These are phyloP conservation scores for Cancer borealis DNA, from an alignment of 2,888 invertebrate species.

Conservation along the genomic window DNA sequence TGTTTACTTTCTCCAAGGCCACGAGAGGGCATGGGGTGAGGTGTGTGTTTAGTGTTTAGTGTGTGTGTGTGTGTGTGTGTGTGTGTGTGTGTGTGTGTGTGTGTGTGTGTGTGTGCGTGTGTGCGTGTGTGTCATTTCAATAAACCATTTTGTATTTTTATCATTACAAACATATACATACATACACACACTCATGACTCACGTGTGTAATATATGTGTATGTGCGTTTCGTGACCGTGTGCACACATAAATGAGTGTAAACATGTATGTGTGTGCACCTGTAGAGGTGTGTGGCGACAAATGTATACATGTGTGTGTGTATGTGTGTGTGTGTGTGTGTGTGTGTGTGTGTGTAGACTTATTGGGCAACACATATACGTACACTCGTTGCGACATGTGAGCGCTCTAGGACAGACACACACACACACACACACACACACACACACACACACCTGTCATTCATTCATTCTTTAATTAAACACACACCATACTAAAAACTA, in stretches of 20 bases:
- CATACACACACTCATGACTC: slow-evolving; percentile 35
- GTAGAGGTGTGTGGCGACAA: not conserved
- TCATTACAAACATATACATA: not conserved
- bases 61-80: not conserved
- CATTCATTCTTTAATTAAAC: too few relatives aligned
- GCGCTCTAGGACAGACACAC: not conserved
- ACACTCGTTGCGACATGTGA: not conserved
- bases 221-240: slow-evolving; percentile 30
- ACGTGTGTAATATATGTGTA: not conserved
- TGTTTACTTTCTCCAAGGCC: slow-evolving; percentile 40
- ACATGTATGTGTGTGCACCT: not conserved
- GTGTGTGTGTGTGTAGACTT: not conserved
- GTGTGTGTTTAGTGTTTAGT: not conserved
- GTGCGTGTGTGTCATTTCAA: not conserved
- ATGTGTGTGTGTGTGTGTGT: not conserved
- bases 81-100: slow-evolving; percentile 26
- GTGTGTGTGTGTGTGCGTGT: not conserved
- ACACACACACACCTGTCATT: not conserved
- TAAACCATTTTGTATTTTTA: not conserved
- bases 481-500: too few relatives aligned
- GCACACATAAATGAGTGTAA: not conserved
- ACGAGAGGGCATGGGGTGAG: not conserved
- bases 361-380: not conserved
- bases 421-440: slow-evolving; percentile 20
- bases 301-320: slow-evolving; percentile 28